These are phyloP conservation scores for Malurus cyaneus DNA, from an alignment of 2,113 vertebrate genomes.

Conservation along the genomic window DNA sequence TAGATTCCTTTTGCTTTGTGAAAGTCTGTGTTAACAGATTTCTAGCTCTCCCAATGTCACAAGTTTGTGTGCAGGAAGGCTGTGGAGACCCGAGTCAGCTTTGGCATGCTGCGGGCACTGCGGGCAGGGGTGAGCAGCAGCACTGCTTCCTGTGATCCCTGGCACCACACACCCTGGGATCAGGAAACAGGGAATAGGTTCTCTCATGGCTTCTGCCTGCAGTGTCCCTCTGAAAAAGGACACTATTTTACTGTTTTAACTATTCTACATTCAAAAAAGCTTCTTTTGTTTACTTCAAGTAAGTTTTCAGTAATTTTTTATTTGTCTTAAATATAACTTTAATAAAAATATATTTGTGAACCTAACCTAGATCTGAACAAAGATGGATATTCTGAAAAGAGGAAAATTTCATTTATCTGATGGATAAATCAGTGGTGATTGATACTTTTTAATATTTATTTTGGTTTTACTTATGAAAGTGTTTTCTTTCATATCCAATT, in stretches of 20 bases:
- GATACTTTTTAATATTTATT: not conserved
- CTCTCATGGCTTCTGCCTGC: not conserved
- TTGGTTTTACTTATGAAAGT: not conserved
- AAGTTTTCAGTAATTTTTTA: not conserved
- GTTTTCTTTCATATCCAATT: not conserved
- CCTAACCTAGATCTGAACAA: not conserved
- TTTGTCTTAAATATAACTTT: not conserved
- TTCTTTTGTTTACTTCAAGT: not conserved
- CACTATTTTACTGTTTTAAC: too few species aligned
- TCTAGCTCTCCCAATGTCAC: not conserved
- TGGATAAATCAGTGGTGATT: not conserved
- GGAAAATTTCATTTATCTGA: not conserved
- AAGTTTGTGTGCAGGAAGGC: not conserved
- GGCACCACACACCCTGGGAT: rapidly evolving
- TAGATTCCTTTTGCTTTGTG: not conserved
- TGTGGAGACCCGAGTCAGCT: too few species aligned
- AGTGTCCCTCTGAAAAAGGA: not conserved
- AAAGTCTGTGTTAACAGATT: not conserved
- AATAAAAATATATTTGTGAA: not conserved
- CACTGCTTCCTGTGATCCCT: not conserved
- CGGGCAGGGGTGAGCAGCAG: not conserved
- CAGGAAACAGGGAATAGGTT: not conserved
- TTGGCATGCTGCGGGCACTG: rapidly evolving
- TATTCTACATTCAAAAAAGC: not conserved
- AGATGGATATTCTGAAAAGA: not conserved